phyloP scores from a whole-genome alignment of 2,113 vertebrate genomes.

The Pachycephala philippinensis region DNA sequence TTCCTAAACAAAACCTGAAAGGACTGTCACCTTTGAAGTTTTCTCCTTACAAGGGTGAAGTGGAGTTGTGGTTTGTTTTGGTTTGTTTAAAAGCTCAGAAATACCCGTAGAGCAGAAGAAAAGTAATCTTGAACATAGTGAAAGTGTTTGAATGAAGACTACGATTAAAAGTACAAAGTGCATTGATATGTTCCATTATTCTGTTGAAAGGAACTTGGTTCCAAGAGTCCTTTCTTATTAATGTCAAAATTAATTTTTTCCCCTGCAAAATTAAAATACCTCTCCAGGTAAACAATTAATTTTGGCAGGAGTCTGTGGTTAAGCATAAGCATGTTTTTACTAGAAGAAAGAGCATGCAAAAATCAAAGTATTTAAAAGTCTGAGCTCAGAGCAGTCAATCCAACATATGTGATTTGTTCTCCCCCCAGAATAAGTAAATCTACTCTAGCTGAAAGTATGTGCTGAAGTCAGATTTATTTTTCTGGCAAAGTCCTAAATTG shows the following conservation, averaged over 20 bases:
- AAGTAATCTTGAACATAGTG: neutral
- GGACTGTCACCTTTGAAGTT: slow-evolving; percentile 24
- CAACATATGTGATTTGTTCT: neutral
- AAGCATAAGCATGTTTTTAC: neutral
- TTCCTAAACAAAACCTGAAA: slow-evolving; percentile 45
- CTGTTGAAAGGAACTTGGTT: neutral
- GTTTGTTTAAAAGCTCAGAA: slow-evolving; percentile 39
- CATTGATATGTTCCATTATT: neutral
- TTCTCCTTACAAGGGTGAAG: neutral
- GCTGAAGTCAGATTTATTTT: slow-evolving; percentile 30
- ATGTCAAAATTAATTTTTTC: neutral
- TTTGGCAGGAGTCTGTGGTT: neutral
- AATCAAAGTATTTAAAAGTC: neutral
- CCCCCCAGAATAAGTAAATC: neutral
- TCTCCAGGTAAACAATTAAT: neutral
- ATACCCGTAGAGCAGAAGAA: neutral
- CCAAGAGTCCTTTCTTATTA: neutral
- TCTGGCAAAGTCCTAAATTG: slow-evolving; percentile 3
- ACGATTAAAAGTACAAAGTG: neutral
- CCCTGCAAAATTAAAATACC: neutral
- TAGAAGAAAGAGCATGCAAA: neutral
- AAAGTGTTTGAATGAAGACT: neutral
- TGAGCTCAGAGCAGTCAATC: neutral
- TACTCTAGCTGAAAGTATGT: neutral
- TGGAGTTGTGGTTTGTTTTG: slow-evolving; percentile 32